Conservation (phyloP, 2,888 invertebrate genomes). For the Molanna angustata region DNA sequence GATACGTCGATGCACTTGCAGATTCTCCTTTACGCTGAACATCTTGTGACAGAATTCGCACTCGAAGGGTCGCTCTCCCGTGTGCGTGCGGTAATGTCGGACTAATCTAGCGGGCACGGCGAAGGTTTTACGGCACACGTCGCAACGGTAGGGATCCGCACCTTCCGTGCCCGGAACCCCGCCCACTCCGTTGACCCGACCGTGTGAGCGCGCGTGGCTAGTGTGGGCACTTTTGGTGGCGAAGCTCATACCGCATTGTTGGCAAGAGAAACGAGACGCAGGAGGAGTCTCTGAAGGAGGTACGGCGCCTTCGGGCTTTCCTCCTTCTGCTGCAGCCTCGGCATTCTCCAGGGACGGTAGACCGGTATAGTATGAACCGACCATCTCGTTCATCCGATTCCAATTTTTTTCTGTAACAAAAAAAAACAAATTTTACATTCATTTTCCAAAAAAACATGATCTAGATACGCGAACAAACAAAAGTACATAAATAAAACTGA, state of each 20-base stretch:
- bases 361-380: conserved; percentile 48
- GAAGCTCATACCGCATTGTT: conserved; percentile 71
- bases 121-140: conserved; percentile 87
- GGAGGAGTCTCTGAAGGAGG: conserved; percentile 34
- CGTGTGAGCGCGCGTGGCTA: conserved; percentile 66
- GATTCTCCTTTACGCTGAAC: conserved; percentile 89
- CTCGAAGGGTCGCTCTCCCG: conserved; percentile 86
- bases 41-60: conserved; percentile 91
- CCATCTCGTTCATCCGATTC: conserved; percentile 50
- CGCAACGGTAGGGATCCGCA: conserved; percentile 80
- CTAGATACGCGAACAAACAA: background rate
- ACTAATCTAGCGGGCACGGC: conserved; percentile 83
- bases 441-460: background rate
- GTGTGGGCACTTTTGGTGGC: conserved; percentile 74
- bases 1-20: conserved; percentile 85
- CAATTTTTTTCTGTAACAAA: conserved; percentile 44
- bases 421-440: conserved; percentile 7
- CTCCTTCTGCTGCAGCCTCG: conserved; percentile 44
- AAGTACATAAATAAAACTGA: conserved; percentile 7
- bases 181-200: conserved; percentile 36
- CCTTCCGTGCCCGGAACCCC: conserved; percentile 43
- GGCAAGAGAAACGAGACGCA: conserved; percentile 55
- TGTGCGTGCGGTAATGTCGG: conserved; percentile 86
- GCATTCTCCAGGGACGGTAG: conserved; percentile 32
- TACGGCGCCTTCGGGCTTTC: conserved; percentile 33